Evolutionary conservation across 2,888 invertebrate genomes (phyloP).

Genomic region (Tetheella fluctuosa): DNA sequence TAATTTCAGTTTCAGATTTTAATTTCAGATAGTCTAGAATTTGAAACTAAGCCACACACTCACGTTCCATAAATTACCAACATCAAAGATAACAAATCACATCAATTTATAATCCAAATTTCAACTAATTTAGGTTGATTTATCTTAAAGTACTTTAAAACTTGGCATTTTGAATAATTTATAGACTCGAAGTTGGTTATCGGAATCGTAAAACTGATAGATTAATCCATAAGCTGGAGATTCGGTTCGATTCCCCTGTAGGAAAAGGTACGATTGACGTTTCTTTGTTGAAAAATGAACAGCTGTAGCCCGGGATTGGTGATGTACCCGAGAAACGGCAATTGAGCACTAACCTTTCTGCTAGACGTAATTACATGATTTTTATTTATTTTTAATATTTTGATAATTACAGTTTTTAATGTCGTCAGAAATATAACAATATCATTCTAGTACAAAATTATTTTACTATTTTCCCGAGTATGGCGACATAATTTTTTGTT

Average conservation of each 20-base stretch:
- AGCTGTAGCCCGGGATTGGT: no score
- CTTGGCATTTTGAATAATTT: constrained; percentile 23
- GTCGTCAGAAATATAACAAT: no score
- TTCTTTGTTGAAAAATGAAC: no score
- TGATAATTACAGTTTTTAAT: no score
- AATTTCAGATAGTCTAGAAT: background rate
- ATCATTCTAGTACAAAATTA: no score
- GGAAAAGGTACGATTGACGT: no score
- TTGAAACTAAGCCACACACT: background rate
- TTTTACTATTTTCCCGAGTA: no score
- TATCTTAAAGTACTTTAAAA: constrained; percentile 5
- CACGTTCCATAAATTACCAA: background rate
- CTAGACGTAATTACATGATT: no score
- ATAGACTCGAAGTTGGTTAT: constrained; percentile 26
- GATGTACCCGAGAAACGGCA: no score
- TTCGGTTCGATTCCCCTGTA: background rate
- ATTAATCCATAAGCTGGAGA: background rate
- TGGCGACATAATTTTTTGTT: no score
- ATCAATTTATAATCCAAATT: background rate
- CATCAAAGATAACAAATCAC: background rate
- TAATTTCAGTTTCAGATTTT: background rate
- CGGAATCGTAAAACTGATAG: constrained; percentile 23
- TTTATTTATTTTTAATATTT: no score
- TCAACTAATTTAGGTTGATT: constrained; percentile 11
- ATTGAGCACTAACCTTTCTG: no score